Percentiles rank a stretch among this genome's conserved stretches.
These are phyloP conservation scores for Sebastes itinus DNA, from an alignment of 2,797 vertebrate species.

Conservation along the genomic window DNA sequence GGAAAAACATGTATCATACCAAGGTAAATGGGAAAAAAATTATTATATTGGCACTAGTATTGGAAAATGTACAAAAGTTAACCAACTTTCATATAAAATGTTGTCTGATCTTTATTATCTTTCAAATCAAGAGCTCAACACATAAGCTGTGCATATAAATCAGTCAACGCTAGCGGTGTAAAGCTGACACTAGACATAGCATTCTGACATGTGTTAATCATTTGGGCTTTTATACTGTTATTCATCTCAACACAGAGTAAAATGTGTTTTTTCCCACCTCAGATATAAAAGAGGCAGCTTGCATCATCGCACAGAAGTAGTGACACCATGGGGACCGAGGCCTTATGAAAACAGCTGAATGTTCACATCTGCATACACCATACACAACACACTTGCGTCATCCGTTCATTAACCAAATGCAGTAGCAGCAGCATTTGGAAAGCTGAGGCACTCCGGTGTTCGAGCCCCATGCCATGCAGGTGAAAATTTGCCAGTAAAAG, in stretches of 20 bases:
- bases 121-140: neutral
- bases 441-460: conserved; percentile 20
- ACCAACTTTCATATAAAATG: neutral
- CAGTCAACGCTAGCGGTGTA: neutral
- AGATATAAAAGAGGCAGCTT: conserved; percentile 49
- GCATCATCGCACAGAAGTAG: conserved; percentile 58
- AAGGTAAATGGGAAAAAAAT: neutral
- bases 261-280: conserved; percentile 42
- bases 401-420: conserved; percentile 49
- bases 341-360: conserved; percentile 56
- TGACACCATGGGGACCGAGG: conserved; percentile 59
- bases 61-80: neutral
- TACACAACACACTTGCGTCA: conserved; percentile 70
- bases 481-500: conserved; percentile 78
- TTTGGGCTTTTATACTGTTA: conserved; percentile 23
- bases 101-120: neutral
- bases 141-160: neutral
- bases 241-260: conserved; percentile 4
- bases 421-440: conserved; percentile 58
- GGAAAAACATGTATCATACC: neutral
- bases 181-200: neutral
- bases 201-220: conserved; percentile 18
- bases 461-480: conserved; percentile 60
- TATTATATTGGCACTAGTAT: neutral
- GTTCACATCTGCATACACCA: conserved; percentile 61